Base-by-base conservation (phyloP, 2,113 vertebrate genomes). In the Cranoglanis bouderius region DNA sequence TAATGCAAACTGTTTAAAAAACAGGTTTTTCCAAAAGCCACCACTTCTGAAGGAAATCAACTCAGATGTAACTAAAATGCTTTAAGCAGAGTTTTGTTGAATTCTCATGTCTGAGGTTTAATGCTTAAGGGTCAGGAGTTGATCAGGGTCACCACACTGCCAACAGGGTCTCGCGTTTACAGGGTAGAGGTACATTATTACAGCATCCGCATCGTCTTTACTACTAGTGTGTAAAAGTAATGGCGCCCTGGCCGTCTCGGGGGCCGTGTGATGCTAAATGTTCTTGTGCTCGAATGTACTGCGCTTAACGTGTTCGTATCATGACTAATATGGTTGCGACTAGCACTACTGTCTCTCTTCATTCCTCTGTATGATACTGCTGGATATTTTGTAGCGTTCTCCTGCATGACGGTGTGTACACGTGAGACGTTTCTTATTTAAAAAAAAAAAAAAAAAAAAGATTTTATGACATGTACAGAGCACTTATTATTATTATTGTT, bases 131-230 rank as follows among this genome's bases (percentile, higher is more conserved):
- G n/a, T 75, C 24, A 86, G 86, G 81, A 90, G 83, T 67, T 82
- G 65, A 88, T 90, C 90, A 91, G 90, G 89, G 90, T 92, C 89
- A 35, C 59, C 19, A 65, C 63, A 59, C 59, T 49, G 53, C n/a
- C 80, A 77, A 95, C 94, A 96, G 94, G 94, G 95, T 96, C 91
- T 94, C 93, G 92, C 63, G 91, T 94, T 93, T 91, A 96, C 95
- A 96, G 95, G 95, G 95, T 95, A 90, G 81, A 90, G 84, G 86
- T 78, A 89, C 92, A 91, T 90, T 86, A 74, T 84, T 74, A 63
- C 65, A 67, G 63, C 75, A 75, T 88, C 65, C 83, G 26, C 87
- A 82, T 92, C 91, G 84, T 90, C 24, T 93, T 94, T 93, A 86
- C 75, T 92, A 90, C 86, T 91, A 74, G 91, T 86, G 85, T 90